Base-by-base conservation (phyloP, 2,113 vertebrate genomes). In the Apodemus speciosus region DNA sequence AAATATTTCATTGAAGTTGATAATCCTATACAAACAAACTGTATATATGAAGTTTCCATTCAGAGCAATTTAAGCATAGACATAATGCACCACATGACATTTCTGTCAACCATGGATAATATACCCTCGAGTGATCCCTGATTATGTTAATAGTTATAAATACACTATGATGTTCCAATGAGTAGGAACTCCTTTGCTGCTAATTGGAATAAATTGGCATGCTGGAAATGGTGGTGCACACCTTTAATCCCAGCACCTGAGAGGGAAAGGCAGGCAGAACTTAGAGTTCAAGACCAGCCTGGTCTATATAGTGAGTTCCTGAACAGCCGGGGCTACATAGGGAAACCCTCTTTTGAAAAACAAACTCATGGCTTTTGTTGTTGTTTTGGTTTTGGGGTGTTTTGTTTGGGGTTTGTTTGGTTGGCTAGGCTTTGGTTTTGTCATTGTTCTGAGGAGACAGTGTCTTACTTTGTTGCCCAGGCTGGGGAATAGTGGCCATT, bases 21-120 rank as follows among this genome's bases (percentile, higher is more conserved):
- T 32, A 83, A 69, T 23, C 13, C 27, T 93, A n/a, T n/a, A 35
- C 2, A 86, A 89, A 66, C 35, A 86, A 92, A 66, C 38, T 46
- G 68, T 23, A 23, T 69, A 80, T 56, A 58, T 35, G 27, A 90
- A 73, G 14, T 91, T 92, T 89, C 84, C n/a, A 77, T 40, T 92
- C 46, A 73, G 60, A 71, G 43, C 62, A 23, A 27, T 69, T 68
- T 68, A 69, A 85, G 9, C 20, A 18, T 51, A 80, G 76, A 56
- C 53, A 38, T 38, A 56, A 23, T 18, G 46, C 1, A 46, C 23
- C 16, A 64, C 35, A 40, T 75, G 35, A 56, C n/a, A 76, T 43
- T 77, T 56, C 72, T 85, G 23, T 77, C 58, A 68, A 60, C 9
- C 30, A 56, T 62, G 40, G 35, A 30, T 23, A 4, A 62, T 30